Evolutionary conservation across 2,797 vertebrate genomes (phyloP), one percentile per base, ranked within the genome.

Genomic region (Enteromius unitaeniatus): DNA sequence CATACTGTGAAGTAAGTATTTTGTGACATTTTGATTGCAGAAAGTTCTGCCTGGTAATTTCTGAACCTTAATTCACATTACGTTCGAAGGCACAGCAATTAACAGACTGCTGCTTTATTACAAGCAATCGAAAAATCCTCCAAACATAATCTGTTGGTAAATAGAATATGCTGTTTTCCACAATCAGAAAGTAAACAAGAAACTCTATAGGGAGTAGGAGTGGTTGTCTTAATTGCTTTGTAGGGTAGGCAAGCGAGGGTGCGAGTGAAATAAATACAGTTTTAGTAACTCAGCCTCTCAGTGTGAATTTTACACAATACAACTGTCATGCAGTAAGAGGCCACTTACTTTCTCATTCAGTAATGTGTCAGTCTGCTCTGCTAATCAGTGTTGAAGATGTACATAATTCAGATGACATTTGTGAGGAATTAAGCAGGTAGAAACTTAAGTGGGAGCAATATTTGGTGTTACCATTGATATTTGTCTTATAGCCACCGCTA

Each of bases 141-240:
- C 88, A 90, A 93, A 88, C 86, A 88, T 89, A 92, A 92, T 90
- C 85, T 91, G 85, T 55, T 83, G 37, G 81, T 89, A 92, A 92
- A 94, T 88, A 91, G 88, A 89, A 84, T 86, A 65, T 79, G 47
- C 49, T 84, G 87, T 87, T 14, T 80, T 88, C 81, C 68, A 89
- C 89, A 93, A 92, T 93, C 90, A 89, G 85, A 92, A 92, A 92
- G 91, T 89, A 92, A 89, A 89, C 81, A 72, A 89, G 86, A 87
- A 67, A 78, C 79, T 84, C 87, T 90, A 68, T 34, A 75, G 87
- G 85, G 55, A 78, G 34, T 84, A 62, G 31, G 58, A 83, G 9
- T 28, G 51, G 53, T n/a, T 42, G 58, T 80, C 23, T 73, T 77
- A 65, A 86, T 37, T 83, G 73, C 34, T 82, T 76, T 75, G 75